Evolutionary conservation across 1,140 invertebrate species (phyloP).

Genomic region (Diorhabda elongata): DNA sequence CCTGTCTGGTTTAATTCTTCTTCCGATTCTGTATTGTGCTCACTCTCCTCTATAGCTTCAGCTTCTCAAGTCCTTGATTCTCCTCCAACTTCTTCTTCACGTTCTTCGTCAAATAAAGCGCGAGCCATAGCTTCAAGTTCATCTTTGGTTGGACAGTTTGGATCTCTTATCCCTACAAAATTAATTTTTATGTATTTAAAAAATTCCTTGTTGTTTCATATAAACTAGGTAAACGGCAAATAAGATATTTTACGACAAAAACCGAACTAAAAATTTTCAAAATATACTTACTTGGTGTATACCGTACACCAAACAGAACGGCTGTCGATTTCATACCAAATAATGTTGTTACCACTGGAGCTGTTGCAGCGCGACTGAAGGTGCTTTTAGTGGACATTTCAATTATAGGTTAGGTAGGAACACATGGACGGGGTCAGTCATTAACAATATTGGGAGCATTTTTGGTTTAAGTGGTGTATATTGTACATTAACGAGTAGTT

Average conservation of each 20-base stretch:
- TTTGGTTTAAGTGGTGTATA: no score
- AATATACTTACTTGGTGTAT: constrained; percentile 4
- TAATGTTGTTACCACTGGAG: not conserved
- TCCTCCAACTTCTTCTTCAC: constrained; percentile 10
- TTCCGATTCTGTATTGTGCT: not conserved
- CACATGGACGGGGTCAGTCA: no score
- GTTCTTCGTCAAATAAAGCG: constrained; percentile 7
- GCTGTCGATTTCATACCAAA: not conserved
- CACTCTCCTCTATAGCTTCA: not conserved
- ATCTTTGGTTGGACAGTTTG: constrained; percentile 11
- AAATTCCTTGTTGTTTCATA: not conserved
- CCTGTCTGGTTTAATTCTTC: constrained; percentile 1
- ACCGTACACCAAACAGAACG: not conserved
- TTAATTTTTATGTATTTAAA: constrained; percentile 2
- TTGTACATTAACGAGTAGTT: no score
- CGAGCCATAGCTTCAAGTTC: constrained; percentile 12
- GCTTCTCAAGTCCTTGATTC: constrained; percentile 4
- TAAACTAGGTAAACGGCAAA: not conserved
- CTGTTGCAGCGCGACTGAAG: not conserved
- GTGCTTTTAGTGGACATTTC: not conserved
- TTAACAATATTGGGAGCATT: no score
- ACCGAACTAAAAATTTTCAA: not conserved
- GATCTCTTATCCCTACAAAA: constrained; percentile 8
- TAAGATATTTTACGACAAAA: not conserved
- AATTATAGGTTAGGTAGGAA: not conserved